Evolutionary conservation across 35 echinoderm and acorn worm species (phyloP).

Genomic region (Stichopus chloronotus): DNA sequence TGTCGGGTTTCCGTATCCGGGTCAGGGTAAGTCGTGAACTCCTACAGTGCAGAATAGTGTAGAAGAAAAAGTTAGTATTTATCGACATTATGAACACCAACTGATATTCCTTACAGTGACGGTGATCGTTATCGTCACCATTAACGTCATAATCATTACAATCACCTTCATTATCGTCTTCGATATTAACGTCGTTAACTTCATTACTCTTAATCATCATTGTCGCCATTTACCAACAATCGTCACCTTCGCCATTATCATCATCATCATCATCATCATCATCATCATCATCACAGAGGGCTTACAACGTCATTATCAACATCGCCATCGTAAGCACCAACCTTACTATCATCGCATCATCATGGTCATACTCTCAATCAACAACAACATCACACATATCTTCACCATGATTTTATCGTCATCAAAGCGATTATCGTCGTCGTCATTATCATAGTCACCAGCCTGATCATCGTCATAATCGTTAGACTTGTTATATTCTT

Average conservation of each 20-base stretch:
- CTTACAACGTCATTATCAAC: background rate
- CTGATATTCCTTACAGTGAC: no score
- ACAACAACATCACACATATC: background rate
- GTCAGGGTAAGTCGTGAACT: conserved; percentile 72
- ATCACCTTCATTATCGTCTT: background rate
- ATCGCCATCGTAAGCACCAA: background rate
- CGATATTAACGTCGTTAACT: no score
- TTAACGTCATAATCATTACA: background rate
- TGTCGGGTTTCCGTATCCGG: conserved; percentile 74
- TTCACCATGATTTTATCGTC: background rate
- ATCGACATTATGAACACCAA: background rate
- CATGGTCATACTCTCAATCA: background rate
- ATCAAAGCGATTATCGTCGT: background rate
- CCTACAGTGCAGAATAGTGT: conserved; percentile 44
- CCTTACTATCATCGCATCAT: background rate
- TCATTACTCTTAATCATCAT: no score
- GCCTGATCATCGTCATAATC: background rate
- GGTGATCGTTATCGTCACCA: background rate
- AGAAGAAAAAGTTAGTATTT: background rate
- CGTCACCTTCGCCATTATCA: background rate
- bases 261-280: background rate
- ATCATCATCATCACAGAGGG: background rate
- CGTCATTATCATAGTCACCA: background rate
- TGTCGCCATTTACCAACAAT: background rate
- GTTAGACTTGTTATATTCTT: no score